These are phyloP conservation scores for Cancer borealis DNA, from an alignment of 2,888 invertebrate species.

Conservation along the genomic window DNA sequence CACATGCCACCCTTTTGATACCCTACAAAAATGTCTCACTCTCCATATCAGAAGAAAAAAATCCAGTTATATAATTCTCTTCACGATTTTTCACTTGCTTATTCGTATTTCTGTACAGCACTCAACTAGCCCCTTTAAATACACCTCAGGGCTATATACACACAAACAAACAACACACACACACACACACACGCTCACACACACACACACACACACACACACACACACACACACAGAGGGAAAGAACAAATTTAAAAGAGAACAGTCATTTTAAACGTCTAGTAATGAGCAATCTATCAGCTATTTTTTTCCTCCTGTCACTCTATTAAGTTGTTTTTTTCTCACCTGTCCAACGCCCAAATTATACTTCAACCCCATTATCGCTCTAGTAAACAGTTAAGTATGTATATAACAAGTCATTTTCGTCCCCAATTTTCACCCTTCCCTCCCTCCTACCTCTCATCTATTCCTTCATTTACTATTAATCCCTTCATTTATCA, in stretches of 20 bases:
- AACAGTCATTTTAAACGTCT: background rate
- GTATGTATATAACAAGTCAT: background rate
- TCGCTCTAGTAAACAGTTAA: background rate
- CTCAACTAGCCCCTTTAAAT: too few relatives aligned
- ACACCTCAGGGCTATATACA: too few relatives aligned
- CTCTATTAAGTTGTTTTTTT: background rate
- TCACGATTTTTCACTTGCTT: background rate
- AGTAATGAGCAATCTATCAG: background rate
- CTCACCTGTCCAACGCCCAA: background rate
- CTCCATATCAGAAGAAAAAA: background rate
- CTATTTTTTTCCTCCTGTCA: conserved; percentile 4
- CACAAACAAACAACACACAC: too few relatives aligned
- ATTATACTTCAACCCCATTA: background rate
- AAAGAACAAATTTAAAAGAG: background rate
- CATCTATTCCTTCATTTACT: background rate
- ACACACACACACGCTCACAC: too few relatives aligned
- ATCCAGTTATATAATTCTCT: background rate
- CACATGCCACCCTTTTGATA: background rate
- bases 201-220: too few relatives aligned
- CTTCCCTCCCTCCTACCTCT: background rate
- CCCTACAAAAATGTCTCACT: background rate
- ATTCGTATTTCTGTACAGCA: background rate
- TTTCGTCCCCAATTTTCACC: background rate
- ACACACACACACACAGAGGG: background rate
- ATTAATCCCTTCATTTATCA: background rate